Percentiles rank a stretch among this genome's conserved stretches.
Conservation (phyloP, 2,113 vertebrate species). For the Heloderma charlesbogerti region DNA sequence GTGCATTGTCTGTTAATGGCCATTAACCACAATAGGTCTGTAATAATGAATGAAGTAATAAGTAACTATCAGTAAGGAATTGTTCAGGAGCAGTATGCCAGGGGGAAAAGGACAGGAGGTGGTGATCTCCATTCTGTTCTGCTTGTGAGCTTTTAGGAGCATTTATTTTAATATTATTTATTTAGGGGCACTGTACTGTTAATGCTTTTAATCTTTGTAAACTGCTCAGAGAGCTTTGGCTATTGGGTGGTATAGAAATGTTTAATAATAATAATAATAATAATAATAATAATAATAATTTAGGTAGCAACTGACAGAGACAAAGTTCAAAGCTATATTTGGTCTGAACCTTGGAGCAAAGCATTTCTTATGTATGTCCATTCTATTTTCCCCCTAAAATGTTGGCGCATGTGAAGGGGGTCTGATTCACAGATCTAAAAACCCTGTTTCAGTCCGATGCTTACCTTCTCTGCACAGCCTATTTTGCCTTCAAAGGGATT, state of each 20-base stretch:
- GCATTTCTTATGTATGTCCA: background rate
- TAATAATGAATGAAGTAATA: background rate
- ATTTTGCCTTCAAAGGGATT: constrained; percentile 73
- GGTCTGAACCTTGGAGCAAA: background rate
- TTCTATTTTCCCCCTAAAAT: background rate
- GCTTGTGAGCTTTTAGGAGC: background rate
- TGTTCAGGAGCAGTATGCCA: background rate
- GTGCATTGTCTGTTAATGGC: background rate
- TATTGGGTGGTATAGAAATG: too few species aligned
- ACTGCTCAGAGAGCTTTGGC: too few species aligned
- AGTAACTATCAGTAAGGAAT: background rate
- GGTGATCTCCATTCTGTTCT: background rate
- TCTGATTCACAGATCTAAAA: constrained; percentile 53
- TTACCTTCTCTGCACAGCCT: constrained; percentile 63
- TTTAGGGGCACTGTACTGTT: too few species aligned
- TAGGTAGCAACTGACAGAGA: background rate
- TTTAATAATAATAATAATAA: too few species aligned
- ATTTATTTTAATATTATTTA: too few species aligned
- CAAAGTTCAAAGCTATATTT: background rate
- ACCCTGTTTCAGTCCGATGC: constrained; percentile 57
- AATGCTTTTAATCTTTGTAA: too few species aligned
- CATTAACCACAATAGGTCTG: background rate
- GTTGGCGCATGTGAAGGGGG: constrained; percentile 13
- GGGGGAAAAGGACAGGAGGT: background rate
- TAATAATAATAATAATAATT: too few species aligned